A percentile compares a stretch with the other conserved stretches of the same genome.
Conservation (phyloP, 2,113 vertebrate species). For the Caranx ignobilis region DNA sequence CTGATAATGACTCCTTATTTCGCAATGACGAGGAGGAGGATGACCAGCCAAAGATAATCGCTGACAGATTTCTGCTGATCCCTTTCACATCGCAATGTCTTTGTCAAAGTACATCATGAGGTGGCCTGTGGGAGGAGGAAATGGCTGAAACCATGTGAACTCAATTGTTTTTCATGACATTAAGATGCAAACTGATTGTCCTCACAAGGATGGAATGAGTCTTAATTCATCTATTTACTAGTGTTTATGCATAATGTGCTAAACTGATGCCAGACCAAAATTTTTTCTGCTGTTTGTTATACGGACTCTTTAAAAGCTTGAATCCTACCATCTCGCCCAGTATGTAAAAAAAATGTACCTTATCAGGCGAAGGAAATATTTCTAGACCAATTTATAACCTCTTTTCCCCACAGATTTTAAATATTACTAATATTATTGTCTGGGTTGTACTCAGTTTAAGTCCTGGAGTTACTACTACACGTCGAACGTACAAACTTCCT, state of each 20-base stretch:
- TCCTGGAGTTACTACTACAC: background rate
- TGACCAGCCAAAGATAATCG: slow-evolving; percentile 76
- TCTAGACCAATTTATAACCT: background rate
- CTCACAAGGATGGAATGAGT: slow-evolving; percentile 13
- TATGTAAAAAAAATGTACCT: background rate
- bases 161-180: slow-evolving; percentile 21
- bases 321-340: no score
- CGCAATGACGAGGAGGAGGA: slow-evolving; percentile 36
- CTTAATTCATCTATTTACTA: slow-evolving; percentile 8
- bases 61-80: slow-evolving; percentile 59
- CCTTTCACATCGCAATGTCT: slow-evolving; percentile 33
- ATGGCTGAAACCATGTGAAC: slow-evolving; percentile 32
- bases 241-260: slow-evolving; percentile 17
- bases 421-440: background rate
- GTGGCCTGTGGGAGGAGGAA: slow-evolving; percentile 21
- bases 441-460: background rate
- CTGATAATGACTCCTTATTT: slow-evolving; percentile 77
- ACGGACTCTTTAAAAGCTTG: background rate
- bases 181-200: slow-evolving; percentile 28
- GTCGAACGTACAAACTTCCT: background rate
- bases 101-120: slow-evolving; percentile 32
- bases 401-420: background rate
- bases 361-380: background rate
- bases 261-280: slow-evolving; percentile 17
- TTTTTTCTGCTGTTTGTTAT: background rate